These are phyloP conservation scores for Pedicia rivosa DNA, from an alignment of 2,888 invertebrate species.

Conservation along the genomic window DNA sequence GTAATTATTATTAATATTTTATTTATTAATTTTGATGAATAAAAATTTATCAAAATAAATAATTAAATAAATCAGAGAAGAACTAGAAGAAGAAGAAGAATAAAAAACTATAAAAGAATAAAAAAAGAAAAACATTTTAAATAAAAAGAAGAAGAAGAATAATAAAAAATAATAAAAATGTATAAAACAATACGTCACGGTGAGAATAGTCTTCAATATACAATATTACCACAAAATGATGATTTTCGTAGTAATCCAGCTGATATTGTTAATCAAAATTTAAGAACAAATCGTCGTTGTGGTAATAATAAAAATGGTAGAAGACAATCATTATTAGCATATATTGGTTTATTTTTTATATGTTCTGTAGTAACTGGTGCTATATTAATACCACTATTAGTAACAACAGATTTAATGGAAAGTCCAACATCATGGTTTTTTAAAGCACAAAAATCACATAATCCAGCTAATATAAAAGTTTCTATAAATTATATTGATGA, in stretches of 20 bases:
- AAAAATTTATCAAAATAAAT: too few species aligned
- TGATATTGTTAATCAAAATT: slow-evolving; percentile 34
- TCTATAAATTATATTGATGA: neutral
- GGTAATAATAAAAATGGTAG: slow-evolving; percentile 16
- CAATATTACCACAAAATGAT: slow-evolving; percentile 55
- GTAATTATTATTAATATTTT: too few species aligned
- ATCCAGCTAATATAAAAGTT: neutral
- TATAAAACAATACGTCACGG: slow-evolving; percentile 61
- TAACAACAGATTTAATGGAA: slow-evolving; percentile 27
- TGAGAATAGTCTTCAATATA: slow-evolving; percentile 57
- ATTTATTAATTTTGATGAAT: too few species aligned
- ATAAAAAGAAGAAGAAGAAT: too few species aligned
- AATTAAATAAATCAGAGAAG: too few species aligned
- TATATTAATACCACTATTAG: slow-evolving; percentile 26
- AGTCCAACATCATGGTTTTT: slow-evolving; percentile 29
- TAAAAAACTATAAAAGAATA: too few species aligned
- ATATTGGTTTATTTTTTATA: slow-evolving; percentile 26
- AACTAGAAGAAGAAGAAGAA: too few species aligned
- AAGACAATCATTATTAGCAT: slow-evolving; percentile 27
- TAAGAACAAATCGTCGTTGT: slow-evolving; percentile 11
- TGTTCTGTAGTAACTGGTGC: slow-evolving; percentile 29
- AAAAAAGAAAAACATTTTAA: too few species aligned
- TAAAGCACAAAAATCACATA: slow-evolving; percentile 21
- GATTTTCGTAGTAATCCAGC: slow-evolving; percentile 44
- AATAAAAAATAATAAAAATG: slow-evolving; percentile 34